Conservation (phyloP, 2,113 vertebrate genomes). For the Ramphastos sulfuratus region DNA sequence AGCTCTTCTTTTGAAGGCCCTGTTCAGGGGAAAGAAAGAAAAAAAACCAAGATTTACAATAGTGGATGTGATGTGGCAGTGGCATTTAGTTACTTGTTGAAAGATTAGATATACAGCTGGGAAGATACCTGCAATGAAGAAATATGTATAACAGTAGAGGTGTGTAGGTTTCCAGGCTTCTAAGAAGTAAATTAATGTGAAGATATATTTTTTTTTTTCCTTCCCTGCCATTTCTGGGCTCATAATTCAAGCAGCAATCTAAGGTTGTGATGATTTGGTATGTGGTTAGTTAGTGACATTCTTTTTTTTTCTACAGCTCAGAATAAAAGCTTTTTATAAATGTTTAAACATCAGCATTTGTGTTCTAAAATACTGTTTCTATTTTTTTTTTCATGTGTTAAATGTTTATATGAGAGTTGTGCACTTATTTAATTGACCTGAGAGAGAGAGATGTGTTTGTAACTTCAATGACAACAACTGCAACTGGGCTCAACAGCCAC, state of each 20-base stretch:
- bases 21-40: conserved; percentile 49
- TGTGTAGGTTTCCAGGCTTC: neutral
- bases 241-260: neutral
- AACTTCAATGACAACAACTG: neutral
- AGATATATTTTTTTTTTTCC: neutral
- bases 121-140: neutral
- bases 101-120: neutral
- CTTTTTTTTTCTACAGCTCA: neutral
- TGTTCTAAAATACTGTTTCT: neutral
- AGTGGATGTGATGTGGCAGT: neutral
- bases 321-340: neutral
- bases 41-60: neutral
- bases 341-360: neutral
- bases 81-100: neutral
- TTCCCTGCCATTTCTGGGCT: neutral
- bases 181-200: neutral
- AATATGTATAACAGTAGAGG: neutral
- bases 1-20: conserved; percentile 85
- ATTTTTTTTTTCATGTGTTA: neutral
- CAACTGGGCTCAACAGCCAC: neutral
- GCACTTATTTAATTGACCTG: neutral
- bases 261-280: fast-evolving
- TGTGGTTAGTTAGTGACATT: neutral
- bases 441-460: neutral
- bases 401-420: neutral